Conservation (phyloP, 30 jellyfish, hydroid and myxozoan genomes). For the Aurelia aurita region DNA sequence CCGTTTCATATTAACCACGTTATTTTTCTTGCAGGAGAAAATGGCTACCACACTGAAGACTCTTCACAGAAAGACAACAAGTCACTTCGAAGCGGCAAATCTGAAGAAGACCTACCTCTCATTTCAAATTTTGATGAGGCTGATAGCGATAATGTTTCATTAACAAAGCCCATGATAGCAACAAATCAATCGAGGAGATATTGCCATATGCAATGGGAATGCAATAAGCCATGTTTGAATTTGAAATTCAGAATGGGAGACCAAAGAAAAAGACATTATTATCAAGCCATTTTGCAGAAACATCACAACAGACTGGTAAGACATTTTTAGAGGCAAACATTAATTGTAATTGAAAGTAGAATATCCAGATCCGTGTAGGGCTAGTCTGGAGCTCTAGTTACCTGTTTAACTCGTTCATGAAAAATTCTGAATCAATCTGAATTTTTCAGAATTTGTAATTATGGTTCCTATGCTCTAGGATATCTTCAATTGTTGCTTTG, state of each 20-base stretch:
- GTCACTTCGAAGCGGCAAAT: constrained; percentile 11
- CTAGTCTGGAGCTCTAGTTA: too few species aligned
- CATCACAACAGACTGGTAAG: constrained; percentile 43
- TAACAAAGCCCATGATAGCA: constrained; percentile 47
- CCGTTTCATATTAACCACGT: neutral
- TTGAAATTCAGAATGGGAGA: constrained; percentile 44
- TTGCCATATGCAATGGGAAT: constrained; percentile 36
- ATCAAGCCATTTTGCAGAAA: constrained; percentile 33
- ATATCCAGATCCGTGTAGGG: too few species aligned
- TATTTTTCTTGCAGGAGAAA: constrained; percentile 3
- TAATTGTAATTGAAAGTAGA: too few species aligned
- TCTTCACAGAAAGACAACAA: neutral
- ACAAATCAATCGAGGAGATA: constrained; percentile 37
- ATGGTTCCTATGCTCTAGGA: too few species aligned
- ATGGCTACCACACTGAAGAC: constrained; percentile 4
- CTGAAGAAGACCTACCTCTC: constrained; percentile 39
- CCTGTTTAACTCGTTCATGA: too few species aligned
- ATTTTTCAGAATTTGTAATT: too few species aligned
- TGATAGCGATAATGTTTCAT: constrained; percentile 22
- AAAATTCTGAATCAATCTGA: too few species aligned
- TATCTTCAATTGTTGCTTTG: too few species aligned
- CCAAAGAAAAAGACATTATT: constrained; percentile 37
- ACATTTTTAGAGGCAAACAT: too few species aligned
- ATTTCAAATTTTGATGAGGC: constrained; percentile 5
- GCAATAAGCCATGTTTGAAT: constrained; percentile 58